Conservation (phyloP, 2,888 invertebrate genomes). For the Leucophenga maculata region DNA sequence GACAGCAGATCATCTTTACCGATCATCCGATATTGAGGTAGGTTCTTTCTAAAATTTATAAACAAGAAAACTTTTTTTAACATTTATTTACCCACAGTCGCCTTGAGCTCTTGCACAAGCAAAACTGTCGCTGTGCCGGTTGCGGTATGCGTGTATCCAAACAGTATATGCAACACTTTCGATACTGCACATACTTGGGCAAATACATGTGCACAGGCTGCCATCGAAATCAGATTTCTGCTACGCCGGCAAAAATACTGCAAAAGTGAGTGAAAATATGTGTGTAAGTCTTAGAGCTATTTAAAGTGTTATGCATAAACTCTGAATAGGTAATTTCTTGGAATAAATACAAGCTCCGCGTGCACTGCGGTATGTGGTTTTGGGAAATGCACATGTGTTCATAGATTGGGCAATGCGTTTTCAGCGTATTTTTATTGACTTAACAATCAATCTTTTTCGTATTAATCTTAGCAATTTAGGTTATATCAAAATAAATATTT, state of each 20-base stretch:
- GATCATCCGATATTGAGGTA: slow-evolving; percentile 81
- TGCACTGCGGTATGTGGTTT: too few relatives aligned
- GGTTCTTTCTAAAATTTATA: slow-evolving; percentile 14
- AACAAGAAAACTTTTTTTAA: slow-evolving; percentile 12
- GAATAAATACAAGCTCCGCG: too few relatives aligned
- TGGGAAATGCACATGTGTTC: too few relatives aligned
- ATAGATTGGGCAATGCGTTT: too few relatives aligned
- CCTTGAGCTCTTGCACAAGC: slow-evolving; percentile 78
- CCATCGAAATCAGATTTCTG: slow-evolving; percentile 82
- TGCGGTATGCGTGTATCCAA: slow-evolving; percentile 86
- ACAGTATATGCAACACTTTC: slow-evolving; percentile 81
- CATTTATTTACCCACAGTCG: slow-evolving; percentile 72
- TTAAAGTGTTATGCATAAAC: too few relatives aligned
- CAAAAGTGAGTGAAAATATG: slow-evolving; percentile 50
- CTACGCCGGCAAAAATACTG: slow-evolving; percentile 80
- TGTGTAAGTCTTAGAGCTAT: neutral
- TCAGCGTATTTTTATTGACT: too few relatives aligned
- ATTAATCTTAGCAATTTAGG: too few relatives aligned
- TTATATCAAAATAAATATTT: too few relatives aligned
- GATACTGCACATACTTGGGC: slow-evolving; percentile 88
- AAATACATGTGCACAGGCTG: slow-evolving; percentile 90
- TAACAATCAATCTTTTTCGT: too few relatives aligned
- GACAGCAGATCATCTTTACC: slow-evolving; percentile 87
- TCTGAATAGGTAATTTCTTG: too few relatives aligned
- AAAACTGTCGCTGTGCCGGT: slow-evolving; percentile 87